Conservation (phyloP, 2,797 vertebrate genomes). For the Clarias platycephalus region DNA sequence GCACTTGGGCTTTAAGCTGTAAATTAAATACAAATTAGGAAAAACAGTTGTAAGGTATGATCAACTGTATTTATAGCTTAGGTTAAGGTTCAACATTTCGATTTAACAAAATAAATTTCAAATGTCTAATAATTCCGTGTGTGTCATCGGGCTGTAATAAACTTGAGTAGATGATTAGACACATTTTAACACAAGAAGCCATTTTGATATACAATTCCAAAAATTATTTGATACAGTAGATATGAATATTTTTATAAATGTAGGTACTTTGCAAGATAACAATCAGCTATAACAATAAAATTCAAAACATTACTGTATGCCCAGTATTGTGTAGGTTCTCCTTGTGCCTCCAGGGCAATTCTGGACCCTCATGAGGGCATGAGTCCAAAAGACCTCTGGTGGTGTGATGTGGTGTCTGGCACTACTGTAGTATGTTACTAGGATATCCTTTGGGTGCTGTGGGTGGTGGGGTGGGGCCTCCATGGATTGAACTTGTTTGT, state of each 20-base stretch:
- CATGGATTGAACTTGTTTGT: no score
- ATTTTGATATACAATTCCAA: not conserved
- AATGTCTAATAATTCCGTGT: not conserved
- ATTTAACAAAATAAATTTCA: not conserved
- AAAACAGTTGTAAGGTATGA: not conserved
- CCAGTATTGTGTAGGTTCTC: no score
- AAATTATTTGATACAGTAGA: not conserved
- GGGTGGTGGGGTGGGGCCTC: no score
- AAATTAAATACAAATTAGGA: not conserved
- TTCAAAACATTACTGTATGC: no score
- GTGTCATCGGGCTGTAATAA: not conserved
- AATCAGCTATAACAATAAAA: no score
- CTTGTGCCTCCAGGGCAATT: no score
- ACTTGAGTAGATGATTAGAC: not conserved
- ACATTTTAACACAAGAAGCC: not conserved
- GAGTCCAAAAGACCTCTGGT: no score
- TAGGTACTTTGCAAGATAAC: not conserved
- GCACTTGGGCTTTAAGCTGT: not conserved
- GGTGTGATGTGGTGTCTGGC: no score
- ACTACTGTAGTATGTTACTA: no score
- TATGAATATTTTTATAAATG: not conserved
- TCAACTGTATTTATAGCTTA: not conserved
- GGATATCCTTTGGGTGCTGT: no score
- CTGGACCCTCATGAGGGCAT: no score
- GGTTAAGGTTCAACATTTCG: no score